Base-by-base conservation (phyloP, 2,888 invertebrate genomes). In the Drosophila emarginata region DNA sequence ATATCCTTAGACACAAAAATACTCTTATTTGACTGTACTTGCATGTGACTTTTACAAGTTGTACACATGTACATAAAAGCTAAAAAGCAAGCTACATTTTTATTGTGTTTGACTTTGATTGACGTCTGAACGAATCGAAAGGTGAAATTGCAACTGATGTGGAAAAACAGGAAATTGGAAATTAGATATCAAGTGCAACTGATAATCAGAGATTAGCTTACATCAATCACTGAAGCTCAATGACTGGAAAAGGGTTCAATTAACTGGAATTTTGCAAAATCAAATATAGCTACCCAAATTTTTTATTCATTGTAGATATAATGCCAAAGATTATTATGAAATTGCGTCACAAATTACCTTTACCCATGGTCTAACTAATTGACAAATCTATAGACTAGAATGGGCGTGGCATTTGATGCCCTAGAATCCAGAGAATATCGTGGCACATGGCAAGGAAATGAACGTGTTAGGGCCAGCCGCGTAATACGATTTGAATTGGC, bases 301-400 rank as follows among this genome's bases (percentile, higher is more conserved):
- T 45, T 37, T n/a, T 37, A 52, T 61, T 64, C 61, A 39, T 59
- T 21, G 64, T 54, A 57, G 71, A 23, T 36, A 28, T 4, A 45
- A 37, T 28, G 45, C 32, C 53, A 59, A 63, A 51, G 64, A 21
- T 11, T 32, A 37, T 51, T 21, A 53, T 32, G 56, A 66, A 75
- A 71, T 53, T 84, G 63, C 87, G 68, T 63, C 79, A 69, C 64
- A 71, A 39, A 61, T 58, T 18, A 51, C 0, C 32, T 39, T 51
- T 51, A 74, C 79, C 74, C 83, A 71, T 76, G 71, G 71, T 64
- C 62, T 11, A 6, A 26, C 80, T 82, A 82, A 82, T 82, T 87
- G 80, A 85, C 73, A 87, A 85, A 87, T 82, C 78, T 73, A 59
- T 63, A 58, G 54, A n/a, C 58, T 36, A 51, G 40, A 28, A 59